These are phyloP conservation scores for Okapia johnstoni DNA, from an alignment of 2,113 vertebrate genomes.

Conservation along the genomic window DNA sequence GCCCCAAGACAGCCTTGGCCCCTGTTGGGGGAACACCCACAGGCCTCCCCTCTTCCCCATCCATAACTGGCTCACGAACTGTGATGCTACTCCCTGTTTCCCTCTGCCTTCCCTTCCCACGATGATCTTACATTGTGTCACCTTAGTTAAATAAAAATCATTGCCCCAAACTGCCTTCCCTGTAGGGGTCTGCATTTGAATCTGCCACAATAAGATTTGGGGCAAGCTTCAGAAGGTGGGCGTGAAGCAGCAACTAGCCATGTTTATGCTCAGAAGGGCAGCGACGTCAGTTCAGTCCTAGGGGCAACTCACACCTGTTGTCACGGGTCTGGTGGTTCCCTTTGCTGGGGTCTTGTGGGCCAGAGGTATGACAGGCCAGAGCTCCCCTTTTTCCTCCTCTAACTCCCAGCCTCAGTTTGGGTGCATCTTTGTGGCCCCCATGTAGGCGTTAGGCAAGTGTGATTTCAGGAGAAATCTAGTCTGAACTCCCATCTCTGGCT, in stretches of 20 bases:
- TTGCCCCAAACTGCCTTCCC: background rate
- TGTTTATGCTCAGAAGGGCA: background rate
- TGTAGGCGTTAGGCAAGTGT: background rate
- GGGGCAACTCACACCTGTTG: background rate
- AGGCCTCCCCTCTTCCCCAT: background rate
- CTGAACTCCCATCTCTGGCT: background rate
- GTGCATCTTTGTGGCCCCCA: background rate
- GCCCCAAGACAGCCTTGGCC: background rate
- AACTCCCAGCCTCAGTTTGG: background rate
- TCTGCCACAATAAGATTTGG: background rate
- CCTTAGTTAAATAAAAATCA: background rate
- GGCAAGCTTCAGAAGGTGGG: background rate
- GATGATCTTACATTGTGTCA: background rate
- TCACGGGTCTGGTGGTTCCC: background rate
- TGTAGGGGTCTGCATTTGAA: accelerated
- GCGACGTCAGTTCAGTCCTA: background rate
- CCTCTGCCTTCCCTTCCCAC: background rate
- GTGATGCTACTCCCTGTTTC: background rate
- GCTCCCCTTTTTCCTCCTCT: background rate
- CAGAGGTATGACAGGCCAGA: background rate
- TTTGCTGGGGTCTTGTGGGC: background rate
- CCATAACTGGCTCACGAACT: background rate
- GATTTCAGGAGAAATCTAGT: background rate
- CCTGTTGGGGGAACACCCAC: background rate
- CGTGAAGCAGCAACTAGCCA: background rate